These are phyloP conservation scores for Rhamphomyia laevipes DNA, from an alignment of 2,888 invertebrate genomes.

Conservation along the genomic window DNA sequence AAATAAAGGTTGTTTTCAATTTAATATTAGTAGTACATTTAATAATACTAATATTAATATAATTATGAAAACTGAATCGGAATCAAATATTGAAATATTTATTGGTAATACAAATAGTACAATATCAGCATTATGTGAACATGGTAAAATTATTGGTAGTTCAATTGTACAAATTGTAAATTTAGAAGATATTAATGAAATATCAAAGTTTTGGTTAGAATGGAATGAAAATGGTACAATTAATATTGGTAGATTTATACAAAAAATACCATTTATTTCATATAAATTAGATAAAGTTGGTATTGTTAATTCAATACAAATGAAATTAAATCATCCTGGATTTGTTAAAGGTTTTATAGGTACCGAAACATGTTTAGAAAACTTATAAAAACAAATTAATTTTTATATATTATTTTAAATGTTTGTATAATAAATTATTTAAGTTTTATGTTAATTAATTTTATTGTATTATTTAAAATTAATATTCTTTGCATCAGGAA, in stretches of 20 bases:
- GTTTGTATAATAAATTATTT: too few relatives aligned
- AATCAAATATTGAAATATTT: background rate
- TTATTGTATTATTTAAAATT: too few relatives aligned
- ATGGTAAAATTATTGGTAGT: background rate
- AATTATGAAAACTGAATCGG: background rate
- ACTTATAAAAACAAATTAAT: too few relatives aligned
- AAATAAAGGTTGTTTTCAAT: background rate
- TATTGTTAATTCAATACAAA: too few relatives aligned
- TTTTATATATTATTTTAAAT: too few relatives aligned
- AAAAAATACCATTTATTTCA: background rate
- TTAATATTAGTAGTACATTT: background rate
- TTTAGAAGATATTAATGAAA: background rate
- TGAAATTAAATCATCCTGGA: too few relatives aligned
- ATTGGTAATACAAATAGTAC: background rate
- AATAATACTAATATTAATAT: background rate
- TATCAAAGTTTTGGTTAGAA: background rate
- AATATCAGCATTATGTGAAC: background rate
- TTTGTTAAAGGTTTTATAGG: too few relatives aligned
- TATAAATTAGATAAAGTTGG: background rate
- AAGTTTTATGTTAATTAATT: too few relatives aligned
- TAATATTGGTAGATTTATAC: background rate
- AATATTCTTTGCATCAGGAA: too few relatives aligned
- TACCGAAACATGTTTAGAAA: too few relatives aligned
- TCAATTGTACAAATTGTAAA: background rate
- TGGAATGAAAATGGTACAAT: background rate